A percentile compares a stretch with the other conserved stretches of the same genome.
Conservation (phyloP, 2,888 invertebrate genomes). For the Ctenicera cuprea region DNA sequence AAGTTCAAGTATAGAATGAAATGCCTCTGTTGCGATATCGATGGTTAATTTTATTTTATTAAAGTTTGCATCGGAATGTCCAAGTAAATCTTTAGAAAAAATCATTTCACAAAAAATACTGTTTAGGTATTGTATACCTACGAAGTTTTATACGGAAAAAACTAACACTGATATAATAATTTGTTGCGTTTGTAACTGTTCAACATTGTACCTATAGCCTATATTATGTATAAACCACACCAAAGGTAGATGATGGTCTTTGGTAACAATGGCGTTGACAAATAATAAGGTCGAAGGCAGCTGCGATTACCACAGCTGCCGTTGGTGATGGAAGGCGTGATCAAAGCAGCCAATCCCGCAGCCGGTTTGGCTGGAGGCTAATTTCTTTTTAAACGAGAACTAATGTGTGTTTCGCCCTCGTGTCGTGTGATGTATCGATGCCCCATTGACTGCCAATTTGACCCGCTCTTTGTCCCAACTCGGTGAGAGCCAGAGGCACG, state of each 20-base stretch:
- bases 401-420: constrained; percentile 50
- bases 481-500: not conserved
- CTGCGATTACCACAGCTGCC: constrained; percentile 53
- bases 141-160: too few species aligned
- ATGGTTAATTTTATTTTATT: too few species aligned
- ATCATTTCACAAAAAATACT: too few species aligned
- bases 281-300: constrained; percentile 49
- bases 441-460: constrained; percentile 49
- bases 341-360: constrained; percentile 54
- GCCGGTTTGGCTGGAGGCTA: constrained; percentile 50
- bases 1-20: constrained; percentile 10
- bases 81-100: too few species aligned
- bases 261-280: constrained; percentile 53
- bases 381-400: constrained; percentile 52
- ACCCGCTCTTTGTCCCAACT: constrained; percentile 46
- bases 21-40: too few species aligned
- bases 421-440: constrained; percentile 52
- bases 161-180: too few species aligned
- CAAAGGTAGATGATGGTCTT: constrained; percentile 43
- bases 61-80: too few species aligned
- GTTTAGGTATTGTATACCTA: too few species aligned
- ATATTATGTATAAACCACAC: constrained; percentile 33
- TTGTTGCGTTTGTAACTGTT: not conserved
- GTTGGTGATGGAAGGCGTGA: constrained; percentile 56
- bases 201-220: not conserved